A percentile compares a stretch with the other conserved stretches of the same genome.
phyloP scores from a whole-genome alignment of 2,113 vertebrate species.

The Trachemys scripta region DNA sequence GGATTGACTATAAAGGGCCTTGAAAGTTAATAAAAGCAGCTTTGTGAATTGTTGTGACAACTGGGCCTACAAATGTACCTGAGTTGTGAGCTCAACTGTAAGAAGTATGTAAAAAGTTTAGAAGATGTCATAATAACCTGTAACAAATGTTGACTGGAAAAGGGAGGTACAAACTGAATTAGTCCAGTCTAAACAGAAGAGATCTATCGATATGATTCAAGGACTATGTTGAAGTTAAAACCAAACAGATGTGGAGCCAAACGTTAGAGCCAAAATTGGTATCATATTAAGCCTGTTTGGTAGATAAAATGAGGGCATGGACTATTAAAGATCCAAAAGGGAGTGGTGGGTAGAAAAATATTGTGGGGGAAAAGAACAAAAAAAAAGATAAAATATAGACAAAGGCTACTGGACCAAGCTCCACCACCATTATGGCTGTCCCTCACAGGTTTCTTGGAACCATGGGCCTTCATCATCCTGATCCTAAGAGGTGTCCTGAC shows the following conservation, averaged over 20 bases:
- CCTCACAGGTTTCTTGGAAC: background rate
- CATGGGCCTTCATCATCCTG: background rate
- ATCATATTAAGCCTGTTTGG: background rate
- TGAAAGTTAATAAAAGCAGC: background rate
- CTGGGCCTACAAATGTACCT: background rate
- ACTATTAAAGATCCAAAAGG: background rate
- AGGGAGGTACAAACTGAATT: fast-evolving
- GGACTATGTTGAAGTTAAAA: background rate
- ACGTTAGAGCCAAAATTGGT: background rate
- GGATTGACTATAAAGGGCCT: background rate
- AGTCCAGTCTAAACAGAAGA: background rate
- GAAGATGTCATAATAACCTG: background rate
- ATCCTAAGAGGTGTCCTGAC: background rate
- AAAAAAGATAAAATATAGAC: too few relatives aligned
- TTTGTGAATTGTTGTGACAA: background rate
- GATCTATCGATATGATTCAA: background rate
- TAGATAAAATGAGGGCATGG: background rate
- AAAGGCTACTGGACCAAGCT: background rate
- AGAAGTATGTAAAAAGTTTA: background rate
- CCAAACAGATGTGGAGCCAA: background rate
- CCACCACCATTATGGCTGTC: background rate
- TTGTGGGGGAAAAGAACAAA: too few relatives aligned
- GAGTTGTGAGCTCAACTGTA: background rate
- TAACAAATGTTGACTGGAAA: background rate
- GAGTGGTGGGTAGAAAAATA: background rate